Base-by-base conservation (phyloP, 2,888 invertebrate genomes). In the Acrobasis repandana region DNA sequence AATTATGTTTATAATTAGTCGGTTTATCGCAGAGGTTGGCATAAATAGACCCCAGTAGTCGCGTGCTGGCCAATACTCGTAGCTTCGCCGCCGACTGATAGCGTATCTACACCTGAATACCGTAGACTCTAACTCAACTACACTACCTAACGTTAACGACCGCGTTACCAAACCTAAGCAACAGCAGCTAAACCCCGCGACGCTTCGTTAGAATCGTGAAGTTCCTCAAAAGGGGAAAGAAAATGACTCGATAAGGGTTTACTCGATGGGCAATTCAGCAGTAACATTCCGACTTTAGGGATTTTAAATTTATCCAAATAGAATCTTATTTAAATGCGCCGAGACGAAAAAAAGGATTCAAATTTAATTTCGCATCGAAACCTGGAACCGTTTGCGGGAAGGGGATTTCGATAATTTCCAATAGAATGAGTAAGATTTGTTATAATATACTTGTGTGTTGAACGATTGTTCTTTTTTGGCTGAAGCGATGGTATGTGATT, bases 221-320 rank as follows among this genome's bases (percentile, higher is more conserved):
- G 72, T 73, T 67, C 64, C 63, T 66, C n/a, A 67, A 74, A 79
- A 75, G 72, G 76, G 77, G 73, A 75, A 74, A 76, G 71, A 79
- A 82, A 81, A 78, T 75, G 73, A 79, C 67, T 73, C 79, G 77
- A 80, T 84, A 82, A 80, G 72, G 74, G 71, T 72, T 75, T 69
- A 70, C 72, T 77, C 72, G 73, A 80, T 78, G 72, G 79, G 67
- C 77, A 68, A 79, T 81, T 79, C 76, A 73, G 65, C 74, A 71
- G 71, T 76, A 71, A 71, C 72, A 47, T 38, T 73, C 60, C 61
- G 62, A 67, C 61, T 69, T 67, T 67, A 71, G 71, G 69, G 74
- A 76, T 79, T 74, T 78, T 71, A 72, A 76, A 74, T 69, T 75
- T 70, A 71, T 67, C 67, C 67, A 67, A 73, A 74, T 71, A 69